Base-by-base conservation (phyloP, 1,140 invertebrate species). In the Leptinotarsa lineolata region DNA sequence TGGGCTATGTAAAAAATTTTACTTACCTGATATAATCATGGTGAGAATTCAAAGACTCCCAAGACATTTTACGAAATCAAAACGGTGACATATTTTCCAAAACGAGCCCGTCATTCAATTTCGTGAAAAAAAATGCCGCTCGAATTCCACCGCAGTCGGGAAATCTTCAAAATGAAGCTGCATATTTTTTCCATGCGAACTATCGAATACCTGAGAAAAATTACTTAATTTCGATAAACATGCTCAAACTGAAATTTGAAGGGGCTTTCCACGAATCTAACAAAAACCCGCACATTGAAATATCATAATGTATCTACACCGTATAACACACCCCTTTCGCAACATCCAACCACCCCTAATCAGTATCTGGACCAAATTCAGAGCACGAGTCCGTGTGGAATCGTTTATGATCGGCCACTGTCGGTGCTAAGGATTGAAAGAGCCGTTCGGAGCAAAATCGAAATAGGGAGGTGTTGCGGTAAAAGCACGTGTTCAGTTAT, bases 281-380 rank as follows among this genome's bases (percentile, higher is more conserved):
- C 48, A 16, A 54, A 54, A 54, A 54, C 4, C 6, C 48, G 16
- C 48, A 54, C 48, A 54, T 46, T 46, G 5, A 15, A 54, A 15
- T n/a, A 15, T 54, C 48, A 54, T 15, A 16, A 16, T 54, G 16
- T 54, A 54, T 54, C 46, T 44, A 58, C n/a, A 54, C n/a, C 48
- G 46, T 20, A 20, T 60, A 73, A 77, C 76, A 77, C 76, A 77
- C 76, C 76, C 76, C 76, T 77, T 77, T 70, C 44, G 72, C 72
- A 66, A 65, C 70, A 72, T 71, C 70, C 69, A 48, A 39, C 64
- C 72, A 39, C 76, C 72, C 72, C 68, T 71, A 70, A 72, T 77
- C 70, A 74, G 67, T 39, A 77, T 77, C 76, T 74, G 73, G 73
- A 74, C 76, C 73, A 63, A 73, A 73, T 67, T 71, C 66, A 66